Base-by-base conservation (phyloP, 2,113 vertebrate species). In the Etheostoma spectabile region DNA sequence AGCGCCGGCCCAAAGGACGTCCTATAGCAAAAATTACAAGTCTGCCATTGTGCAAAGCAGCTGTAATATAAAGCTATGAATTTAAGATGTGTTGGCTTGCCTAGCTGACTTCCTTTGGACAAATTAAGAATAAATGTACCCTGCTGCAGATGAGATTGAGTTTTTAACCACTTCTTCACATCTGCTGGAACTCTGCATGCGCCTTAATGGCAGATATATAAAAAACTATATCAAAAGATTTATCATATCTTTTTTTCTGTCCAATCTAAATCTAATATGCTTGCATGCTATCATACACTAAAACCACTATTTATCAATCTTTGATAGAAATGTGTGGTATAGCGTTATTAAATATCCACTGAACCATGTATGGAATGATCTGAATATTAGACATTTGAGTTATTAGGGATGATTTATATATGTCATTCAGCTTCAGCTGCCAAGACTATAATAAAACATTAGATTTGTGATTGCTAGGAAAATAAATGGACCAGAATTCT, bases 101-200 rank as follows among this genome's bases (percentile, higher is more conserved):
- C 48, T 24, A 11, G 19, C 56, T 65, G 22, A 82, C 38, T 70
- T 78, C 13, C 49, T 74, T 51, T n/a, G 10, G 27, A 38, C 35
- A 27, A 71, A 59, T 78, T 27, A 38, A 16, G 59, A 75, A 62
- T 49, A 74, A 69, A 77, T 56, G n/a, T 59, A 63, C 33, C 15
- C 1, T 72, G 19, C 30, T 57, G 19, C 55, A 57, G 11, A 65
- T 30, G 19, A 76, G 51, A 72, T 62, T 75, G 51, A 51, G 19
- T 48, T 80, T 64, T 70, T 64, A 68, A 74, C 27, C 46, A 52
- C 24, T 48, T 67, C 1, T 57, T 64, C n/a, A 56, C 18, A 46
- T 68, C 62, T 45, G 19, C 22, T 64, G 52, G 11, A 64, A 51
- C 30, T 69, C 74, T 46, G 1, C 42, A 69, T 51, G 21, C 2